Base-by-base conservation (phyloP, 2,797 vertebrate genomes). In the Enteromius thamalakanensis region DNA sequence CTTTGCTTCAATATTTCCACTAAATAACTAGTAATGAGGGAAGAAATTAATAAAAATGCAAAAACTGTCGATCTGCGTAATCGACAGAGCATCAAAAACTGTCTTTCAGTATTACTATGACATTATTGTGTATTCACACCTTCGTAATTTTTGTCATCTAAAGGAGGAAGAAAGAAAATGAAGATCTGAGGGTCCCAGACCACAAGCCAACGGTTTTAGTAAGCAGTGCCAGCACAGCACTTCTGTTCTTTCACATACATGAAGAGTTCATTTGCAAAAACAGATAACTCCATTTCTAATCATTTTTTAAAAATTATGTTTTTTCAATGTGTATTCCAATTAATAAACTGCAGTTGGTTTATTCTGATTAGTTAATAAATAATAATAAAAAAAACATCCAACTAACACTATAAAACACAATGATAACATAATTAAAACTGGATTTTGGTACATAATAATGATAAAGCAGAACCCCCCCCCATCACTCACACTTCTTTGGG, bases 181-280 rank as follows among this genome's bases (percentile, higher is more conserved):
- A 53, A n/a, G 51, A 83, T 83, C 42, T 76, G 62, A 69, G 8
- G 4, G 23, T 64, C 21, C 26, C 23, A 29, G 40, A 75, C 51
- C 60, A 82, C 40, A 49, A 58, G 65, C 69, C 68, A 62, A 86
- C 51, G 8, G 79, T 70, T 82, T 83, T 64, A 80, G 70, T 78
- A 40, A 47, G 69, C 84, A 71, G 49, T 3, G 79, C 32, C n/a
- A 51, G 14, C 23, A 62, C 12, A 26, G 10, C 12, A 29, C 10
- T 5, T 34, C 21, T 80, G 42, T 17, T 23, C 26, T 60, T 1
- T 60, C 21, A 23, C 55, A 26, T 60, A 51, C 17, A 51, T 11
- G 9, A 11, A 45, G 10, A 45, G 42, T 45, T 45, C 42, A 62
- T 26, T 60, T 60, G 58, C 11, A 60, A 29, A 19, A 8, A 37